Evolutionary conservation across 1,140 invertebrate species (phyloP), one percentile per base, ranked within the genome.

Genomic region (Papilio helenus): DNA sequence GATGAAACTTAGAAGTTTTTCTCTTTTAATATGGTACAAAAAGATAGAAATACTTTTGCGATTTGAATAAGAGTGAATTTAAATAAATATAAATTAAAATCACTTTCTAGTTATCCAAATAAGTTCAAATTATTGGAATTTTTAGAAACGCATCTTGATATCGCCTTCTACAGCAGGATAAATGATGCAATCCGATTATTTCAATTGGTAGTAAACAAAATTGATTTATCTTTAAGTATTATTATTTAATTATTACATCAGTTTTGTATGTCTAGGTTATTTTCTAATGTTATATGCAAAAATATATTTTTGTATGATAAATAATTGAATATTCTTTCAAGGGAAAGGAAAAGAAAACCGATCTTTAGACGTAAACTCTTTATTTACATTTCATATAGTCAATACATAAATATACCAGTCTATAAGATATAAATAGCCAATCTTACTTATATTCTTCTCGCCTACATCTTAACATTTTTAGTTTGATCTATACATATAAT

Each of bases 1-100:
- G 90, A 93, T 83, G 90, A 89, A 93, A 90, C 61, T 83, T 80
- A 23, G 79, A 72, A 72, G 3, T 46, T 20, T 51, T 46, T 8
- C 18, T 49, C 1, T 16, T 73, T 46, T n/a, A 2, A 73, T 74
- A 7, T 29, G n/a, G 1, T 73, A 3, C 2, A 29, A 3, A 18
- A 2, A 23, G 23, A 14, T 26, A 26, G 3, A 68, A 55, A 20
- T 55, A 7, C 61, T 68, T 14, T 65, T 39, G 34, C 7, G 8
- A 39, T 8, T 39, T 8, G 8, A 0, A 7, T 39, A 23, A 12
- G 55, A 55, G 10, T 58, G 8, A 58, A 10, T 26, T 61, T 10
- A 26, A 23, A 23, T 4, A 10, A 26, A 23, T 3, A 9, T 14
- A 0, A 61, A 2, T 4, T 39, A 34, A 34, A 26, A 4, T 18